These are phyloP conservation scores for Papilio dardanus DNA, from an alignment of 1,140 invertebrate genomes.

Conservation along the genomic window DNA sequence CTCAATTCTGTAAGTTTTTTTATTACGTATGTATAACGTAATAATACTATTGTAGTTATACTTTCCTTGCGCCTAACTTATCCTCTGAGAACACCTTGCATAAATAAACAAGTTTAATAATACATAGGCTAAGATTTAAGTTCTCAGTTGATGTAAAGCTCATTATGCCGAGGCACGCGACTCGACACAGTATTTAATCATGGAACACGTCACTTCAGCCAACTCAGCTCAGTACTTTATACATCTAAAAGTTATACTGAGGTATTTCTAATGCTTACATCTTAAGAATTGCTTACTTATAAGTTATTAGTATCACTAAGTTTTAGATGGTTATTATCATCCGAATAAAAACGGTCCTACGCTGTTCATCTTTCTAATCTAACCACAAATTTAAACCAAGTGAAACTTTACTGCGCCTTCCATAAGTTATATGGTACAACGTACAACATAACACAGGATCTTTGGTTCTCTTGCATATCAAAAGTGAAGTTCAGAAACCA, in stretches of 20 bases:
- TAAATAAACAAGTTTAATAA: constrained; percentile 26
- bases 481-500: neutral
- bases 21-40: neutral
- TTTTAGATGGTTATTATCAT: too few species aligned
- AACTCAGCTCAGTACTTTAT: constrained; percentile 1
- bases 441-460: too few species aligned
- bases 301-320: too few species aligned
- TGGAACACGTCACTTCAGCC: constrained; percentile 13
- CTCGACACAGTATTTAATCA: constrained; percentile 21
- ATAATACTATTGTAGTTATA: neutral
- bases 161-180: constrained; percentile 19
- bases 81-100: constrained; percentile 16
- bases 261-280: neutral
- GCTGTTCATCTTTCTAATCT: too few species aligned
- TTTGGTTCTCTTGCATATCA: neutral
- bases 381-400: neutral
- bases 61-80: neutral
- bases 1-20: too few species aligned
- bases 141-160: constrained; percentile 14
- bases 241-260: constrained; percentile 6
- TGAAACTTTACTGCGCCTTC: too few species aligned
- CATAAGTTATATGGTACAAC: too few species aligned
- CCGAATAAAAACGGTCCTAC: too few species aligned
- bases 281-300: neutral
- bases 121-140: constrained; percentile 19